Evolutionary conservation across 1,140 invertebrate species (phyloP).

Genomic region (Rhopalosiphum padi): DNA sequence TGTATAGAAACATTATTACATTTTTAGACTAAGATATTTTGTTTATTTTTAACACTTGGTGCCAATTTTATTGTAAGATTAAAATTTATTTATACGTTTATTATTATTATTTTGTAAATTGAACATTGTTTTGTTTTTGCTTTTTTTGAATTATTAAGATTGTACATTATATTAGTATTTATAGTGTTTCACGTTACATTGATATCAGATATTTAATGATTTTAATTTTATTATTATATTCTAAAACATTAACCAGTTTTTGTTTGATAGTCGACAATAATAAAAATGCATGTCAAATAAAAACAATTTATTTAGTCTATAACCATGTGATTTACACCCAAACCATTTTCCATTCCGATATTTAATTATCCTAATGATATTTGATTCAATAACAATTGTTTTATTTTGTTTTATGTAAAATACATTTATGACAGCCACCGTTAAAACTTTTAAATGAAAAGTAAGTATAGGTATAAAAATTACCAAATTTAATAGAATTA

Average conservation of each 20-base stretch:
- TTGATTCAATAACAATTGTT: not conserved
- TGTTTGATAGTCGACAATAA: not conserved
- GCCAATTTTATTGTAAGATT: slow-evolving; percentile 45
- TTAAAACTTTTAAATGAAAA: not conserved
- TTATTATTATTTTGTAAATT: slow-evolving; percentile 31
- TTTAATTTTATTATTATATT: slow-evolving; percentile 21
- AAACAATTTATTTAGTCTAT: not conserved
- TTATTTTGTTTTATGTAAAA: not conserved
- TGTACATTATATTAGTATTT: not conserved
- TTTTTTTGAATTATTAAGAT: slow-evolving; percentile 2
- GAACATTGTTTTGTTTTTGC: slow-evolving; percentile 22
- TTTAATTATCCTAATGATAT: not conserved
- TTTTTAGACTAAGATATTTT: slow-evolving; percentile 14
- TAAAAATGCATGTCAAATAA: slow-evolving; percentile 27
- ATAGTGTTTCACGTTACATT: not conserved
- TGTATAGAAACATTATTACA: not conserved
- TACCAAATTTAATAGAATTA: not conserved
- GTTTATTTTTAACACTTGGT: slow-evolving; percentile 43
- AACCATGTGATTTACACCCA: not conserved
- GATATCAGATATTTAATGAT: not conserved
- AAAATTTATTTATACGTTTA: not conserved
- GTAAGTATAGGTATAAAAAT: not conserved
- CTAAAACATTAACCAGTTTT: slow-evolving; percentile 7
- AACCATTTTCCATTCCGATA: not conserved
- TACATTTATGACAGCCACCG: not conserved